Percentiles rank a stretch among this genome's conserved stretches.
phyloP scores from a whole-genome alignment of 2,113 vertebrate species.

The Rhegmatorhina hoffmannsi region DNA sequence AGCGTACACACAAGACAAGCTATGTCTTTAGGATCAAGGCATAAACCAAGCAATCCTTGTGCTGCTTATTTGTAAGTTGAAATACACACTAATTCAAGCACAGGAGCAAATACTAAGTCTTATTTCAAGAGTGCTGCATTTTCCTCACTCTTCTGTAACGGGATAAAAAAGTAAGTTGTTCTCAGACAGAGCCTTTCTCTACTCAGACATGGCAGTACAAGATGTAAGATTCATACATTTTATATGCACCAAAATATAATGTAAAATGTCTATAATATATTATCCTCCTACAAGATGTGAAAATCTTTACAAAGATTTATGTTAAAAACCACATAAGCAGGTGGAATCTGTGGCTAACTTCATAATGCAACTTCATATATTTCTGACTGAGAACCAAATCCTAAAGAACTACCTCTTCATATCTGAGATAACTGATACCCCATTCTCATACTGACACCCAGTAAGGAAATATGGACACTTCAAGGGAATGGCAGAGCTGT shows the following conservation, averaged over 20 bases:
- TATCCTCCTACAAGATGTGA: not conserved
- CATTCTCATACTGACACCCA: not conserved
- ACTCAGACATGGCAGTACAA: not conserved
- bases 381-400: not conserved
- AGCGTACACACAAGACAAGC: not conserved
- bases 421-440: not conserved
- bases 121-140: not conserved
- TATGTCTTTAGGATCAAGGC: not conserved
- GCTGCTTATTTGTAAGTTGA: not conserved
- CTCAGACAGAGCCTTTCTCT: not conserved
- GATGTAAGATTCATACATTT: not conserved
- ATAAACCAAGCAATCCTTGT: not conserved
- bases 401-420: not conserved
- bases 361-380: not conserved
- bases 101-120: not conserved
- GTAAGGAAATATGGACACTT: not conserved
- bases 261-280: not conserved
- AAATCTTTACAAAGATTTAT: not conserved
- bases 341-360: not conserved
- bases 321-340: not conserved
- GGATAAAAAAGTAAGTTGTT: not conserved
- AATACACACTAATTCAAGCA: not conserved
- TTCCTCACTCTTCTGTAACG: not conserved
- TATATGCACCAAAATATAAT: not conserved
- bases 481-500: not conserved